Evolutionary conservation across 2,888 invertebrate genomes (phyloP).

Genomic region (Notodonta ziczac): DNA sequence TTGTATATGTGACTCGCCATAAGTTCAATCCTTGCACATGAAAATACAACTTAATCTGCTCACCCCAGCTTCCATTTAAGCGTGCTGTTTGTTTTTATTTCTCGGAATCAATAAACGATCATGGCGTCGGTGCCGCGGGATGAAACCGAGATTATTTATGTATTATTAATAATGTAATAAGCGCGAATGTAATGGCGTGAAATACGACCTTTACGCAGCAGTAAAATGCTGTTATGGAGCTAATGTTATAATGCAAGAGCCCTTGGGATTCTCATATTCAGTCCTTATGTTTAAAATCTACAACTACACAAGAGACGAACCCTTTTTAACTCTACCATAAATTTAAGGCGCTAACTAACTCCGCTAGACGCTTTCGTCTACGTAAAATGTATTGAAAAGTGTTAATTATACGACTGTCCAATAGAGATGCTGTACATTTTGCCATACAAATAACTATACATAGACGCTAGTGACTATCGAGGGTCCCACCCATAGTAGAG

Average conservation of each 20-base stretch:
- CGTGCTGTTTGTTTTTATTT: slow-evolving; percentile 61
- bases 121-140: slow-evolving; percentile 31
- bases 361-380: too few relatives aligned
- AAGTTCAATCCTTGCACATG: slow-evolving; percentile 15
- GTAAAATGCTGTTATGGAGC: background rate
- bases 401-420: too few relatives aligned
- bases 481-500: too few relatives aligned
- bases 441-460: too few relatives aligned
- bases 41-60: slow-evolving; percentile 64
- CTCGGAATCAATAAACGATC: slow-evolving; percentile 56
- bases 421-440: too few relatives aligned
- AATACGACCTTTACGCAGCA: background rate
- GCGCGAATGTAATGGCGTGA: background rate
- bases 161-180: slow-evolving; percentile 10
- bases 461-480: too few relatives aligned
- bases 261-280: background rate
- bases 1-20: slow-evolving; percentile 19
- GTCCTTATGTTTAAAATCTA: too few relatives aligned
- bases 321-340: too few relatives aligned
- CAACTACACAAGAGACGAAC: too few relatives aligned
- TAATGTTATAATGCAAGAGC: background rate
- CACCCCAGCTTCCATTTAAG: slow-evolving; percentile 59
- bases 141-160: slow-evolving; percentile 38
- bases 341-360: too few relatives aligned
- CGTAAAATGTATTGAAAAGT: too few relatives aligned